Base-by-base conservation (phyloP, 2,888 invertebrate genomes). In the Campoletis raptor region DNA sequence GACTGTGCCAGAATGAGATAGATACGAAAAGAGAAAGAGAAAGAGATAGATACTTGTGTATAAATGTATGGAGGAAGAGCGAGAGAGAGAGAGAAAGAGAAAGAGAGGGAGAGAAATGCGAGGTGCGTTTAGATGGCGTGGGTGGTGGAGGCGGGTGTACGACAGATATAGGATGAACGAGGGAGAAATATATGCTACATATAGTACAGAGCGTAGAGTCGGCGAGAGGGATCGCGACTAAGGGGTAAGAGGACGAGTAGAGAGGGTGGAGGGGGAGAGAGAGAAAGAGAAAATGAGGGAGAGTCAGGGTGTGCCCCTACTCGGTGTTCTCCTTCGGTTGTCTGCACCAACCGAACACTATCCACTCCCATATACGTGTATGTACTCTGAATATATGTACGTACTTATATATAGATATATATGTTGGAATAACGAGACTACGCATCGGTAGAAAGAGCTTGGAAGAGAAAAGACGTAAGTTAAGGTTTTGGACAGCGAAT, bases 301-400 rank as follows among this genome's bases (percentile, higher is more conserved):
- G 66, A 79, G 48, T 52, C 83, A 83, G 86, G 86, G 86, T 86
- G 86, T 69, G 86, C 86, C 86, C 83, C 86, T 81, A 77, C 86
- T 83, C 67, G 74, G 81, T 74, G 73, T 69, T 15, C 72, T 15
- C 72, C 85, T 77, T 78, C 74, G 83, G 76, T 83, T 86, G 80
- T 86, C 82, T 86, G 85, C 85, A 83, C 80, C 85, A 80, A 83
- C 85, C 85, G 74, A 83, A 83, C 79, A 67, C 67, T 72, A 42
- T 80, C 45, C 48, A 70, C 64, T 64, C 21, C 37, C 40, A 30
- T 66, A 10, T 79, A 52, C 21, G 66, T 52, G 37, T 76, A 48
- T 12, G 18, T 61, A 24, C 21, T 21, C 8, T 9, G 7, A 21
- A 40, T n/a, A 37, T 73, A 57, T 37, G 74, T 52, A 64, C 30